These are phyloP conservation scores for Oryzias curvinotus DNA, from an alignment of 2,113 vertebrate genomes.

Conservation along the genomic window DNA sequence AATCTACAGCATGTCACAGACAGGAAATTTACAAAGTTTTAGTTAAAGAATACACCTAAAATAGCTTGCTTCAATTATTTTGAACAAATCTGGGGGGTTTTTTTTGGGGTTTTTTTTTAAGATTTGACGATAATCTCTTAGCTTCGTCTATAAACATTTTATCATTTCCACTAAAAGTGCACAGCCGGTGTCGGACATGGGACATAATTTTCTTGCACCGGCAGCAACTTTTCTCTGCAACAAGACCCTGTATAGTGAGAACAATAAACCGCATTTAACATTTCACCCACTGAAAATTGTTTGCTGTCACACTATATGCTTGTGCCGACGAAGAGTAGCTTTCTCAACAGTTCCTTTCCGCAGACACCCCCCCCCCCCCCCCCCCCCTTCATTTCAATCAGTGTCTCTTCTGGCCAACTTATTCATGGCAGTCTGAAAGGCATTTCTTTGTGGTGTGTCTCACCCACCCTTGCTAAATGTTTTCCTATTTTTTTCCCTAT, in stretches of 20 bases:
- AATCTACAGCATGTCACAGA: no score
- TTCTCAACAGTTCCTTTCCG: constrained; percentile 33
- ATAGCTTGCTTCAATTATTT: no score
- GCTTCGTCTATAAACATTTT: constrained; percentile 35
- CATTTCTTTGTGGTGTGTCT: not conserved
- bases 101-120: no score
- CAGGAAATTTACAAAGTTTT: no score
- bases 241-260: constrained; percentile 19
- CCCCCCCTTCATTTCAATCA: constrained; percentile 15
- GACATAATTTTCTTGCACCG: constrained; percentile 42
- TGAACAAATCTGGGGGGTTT: no score
- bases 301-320: constrained; percentile 38
- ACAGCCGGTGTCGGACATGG: constrained; percentile 4
- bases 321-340: constrained; percentile 44
- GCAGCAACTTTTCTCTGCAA: constrained; percentile 32
- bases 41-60: no score
- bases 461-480: not conserved
- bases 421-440: not conserved
- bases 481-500: not conserved
- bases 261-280: constrained; percentile 61
- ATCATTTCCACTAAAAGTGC: constrained; percentile 41
- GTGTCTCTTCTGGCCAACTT: constrained; percentile 14
- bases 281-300: constrained; percentile 36
- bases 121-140: constrained; percentile 16
- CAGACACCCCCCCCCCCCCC: constrained; percentile 11